Evolutionary conservation across 2,888 invertebrate genomes (phyloP).

Genomic region (Agrilus mali): DNA sequence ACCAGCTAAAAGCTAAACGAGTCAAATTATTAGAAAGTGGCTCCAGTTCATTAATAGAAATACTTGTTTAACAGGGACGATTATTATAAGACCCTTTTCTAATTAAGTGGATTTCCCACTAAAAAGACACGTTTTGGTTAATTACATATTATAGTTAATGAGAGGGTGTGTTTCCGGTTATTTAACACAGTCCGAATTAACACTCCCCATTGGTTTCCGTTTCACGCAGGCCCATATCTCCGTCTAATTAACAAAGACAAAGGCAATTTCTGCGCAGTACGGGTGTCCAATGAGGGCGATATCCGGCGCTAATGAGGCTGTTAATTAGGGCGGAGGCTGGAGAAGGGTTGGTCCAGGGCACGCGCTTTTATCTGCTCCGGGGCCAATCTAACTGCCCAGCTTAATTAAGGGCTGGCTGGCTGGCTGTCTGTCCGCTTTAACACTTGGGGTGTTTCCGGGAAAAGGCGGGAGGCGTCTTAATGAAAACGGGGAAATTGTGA

Average conservation of each 20-base stretch:
- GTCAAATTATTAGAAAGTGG: too few species aligned
- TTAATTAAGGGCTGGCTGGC: constrained; percentile 32
- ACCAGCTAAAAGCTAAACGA: too few species aligned
- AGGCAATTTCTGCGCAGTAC: constrained; percentile 12
- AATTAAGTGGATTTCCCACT: too few species aligned
- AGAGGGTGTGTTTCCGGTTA: too few species aligned
- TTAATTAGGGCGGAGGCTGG: constrained; percentile 32
- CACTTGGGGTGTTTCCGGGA: constrained; percentile 10
- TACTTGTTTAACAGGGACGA: too few species aligned
- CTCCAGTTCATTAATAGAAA: too few species aligned
- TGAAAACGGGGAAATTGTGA: background rate
- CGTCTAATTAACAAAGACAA: constrained; percentile 4
- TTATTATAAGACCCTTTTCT: too few species aligned
- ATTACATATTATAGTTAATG: too few species aligned
- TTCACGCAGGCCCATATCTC: too few species aligned
- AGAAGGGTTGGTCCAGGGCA: constrained; percentile 28
- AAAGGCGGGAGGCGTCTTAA: background rate
- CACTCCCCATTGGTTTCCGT: too few species aligned
- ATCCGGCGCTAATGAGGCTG: constrained; percentile 23
- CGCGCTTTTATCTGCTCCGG: constrained; percentile 38
- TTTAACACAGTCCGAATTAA: too few species aligned
- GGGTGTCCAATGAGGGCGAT: constrained; percentile 15
- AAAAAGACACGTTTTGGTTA: too few species aligned
- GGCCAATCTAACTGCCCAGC: constrained; percentile 29
- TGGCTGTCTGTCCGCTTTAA: constrained; percentile 21